Evolutionary conservation across 1,140 invertebrate genomes (phyloP).

Genomic region (Drosophila cardini): DNA sequence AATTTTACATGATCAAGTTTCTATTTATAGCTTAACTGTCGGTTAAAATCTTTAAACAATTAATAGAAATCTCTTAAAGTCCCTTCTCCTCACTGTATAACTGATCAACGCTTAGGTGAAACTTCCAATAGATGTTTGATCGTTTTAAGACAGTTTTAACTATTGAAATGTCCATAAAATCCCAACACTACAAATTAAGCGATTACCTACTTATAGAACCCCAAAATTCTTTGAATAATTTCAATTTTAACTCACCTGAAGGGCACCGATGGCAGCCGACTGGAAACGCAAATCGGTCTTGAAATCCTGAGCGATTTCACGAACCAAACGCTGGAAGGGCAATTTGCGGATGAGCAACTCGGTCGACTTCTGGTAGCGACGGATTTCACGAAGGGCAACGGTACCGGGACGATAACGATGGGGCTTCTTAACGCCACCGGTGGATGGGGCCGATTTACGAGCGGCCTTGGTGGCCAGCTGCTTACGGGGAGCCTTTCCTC

Average conservation of each 20-base stretch:
- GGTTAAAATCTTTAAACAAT: no score
- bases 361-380: conserved; percentile 94
- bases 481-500: conserved; percentile 94
- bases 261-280: conserved; percentile 90
- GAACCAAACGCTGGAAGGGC: conserved; percentile 93
- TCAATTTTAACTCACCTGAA: conserved; percentile 85
- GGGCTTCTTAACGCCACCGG: conserved; percentile 91
- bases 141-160: no score
- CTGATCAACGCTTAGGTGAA: no score
- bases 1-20: no score
- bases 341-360: conserved; percentile 92
- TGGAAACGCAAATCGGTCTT: conserved; percentile 93
- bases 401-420: conserved; percentile 92
- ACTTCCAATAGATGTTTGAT: no score
- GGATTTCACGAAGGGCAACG: conserved; percentile 94
- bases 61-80: no score
- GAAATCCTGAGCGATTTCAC: conserved; percentile 94
- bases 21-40: no score
- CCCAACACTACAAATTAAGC: no score
- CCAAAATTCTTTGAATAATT: no score
- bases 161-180: no score
- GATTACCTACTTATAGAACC: no score
- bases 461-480: conserved; percentile 94
- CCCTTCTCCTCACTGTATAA: no score
- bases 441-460: conserved; percentile 90